A percentile compares a stretch with the other conserved stretches of the same genome.
Conservation (phyloP, 2,797 vertebrate species). For the Chromis chromis region DNA sequence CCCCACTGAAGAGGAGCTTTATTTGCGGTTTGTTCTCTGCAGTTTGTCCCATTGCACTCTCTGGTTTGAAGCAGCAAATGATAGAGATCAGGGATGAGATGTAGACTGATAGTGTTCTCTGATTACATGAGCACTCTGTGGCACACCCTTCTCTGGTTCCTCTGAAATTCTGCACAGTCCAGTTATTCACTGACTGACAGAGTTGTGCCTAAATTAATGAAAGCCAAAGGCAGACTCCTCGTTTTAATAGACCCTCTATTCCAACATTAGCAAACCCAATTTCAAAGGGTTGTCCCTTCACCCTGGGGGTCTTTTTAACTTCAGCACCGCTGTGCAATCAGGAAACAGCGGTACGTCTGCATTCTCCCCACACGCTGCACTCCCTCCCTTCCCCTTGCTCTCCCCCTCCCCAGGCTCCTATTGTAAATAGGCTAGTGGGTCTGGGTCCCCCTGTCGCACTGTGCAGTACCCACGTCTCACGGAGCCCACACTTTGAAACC, state of each 20-base stretch:
- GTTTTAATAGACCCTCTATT: slow-evolving; percentile 62
- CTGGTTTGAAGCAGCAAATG: slow-evolving; percentile 19
- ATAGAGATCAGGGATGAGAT: slow-evolving; percentile 29
- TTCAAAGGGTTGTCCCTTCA: slow-evolving; percentile 49
- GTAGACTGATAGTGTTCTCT: slow-evolving; percentile 30
- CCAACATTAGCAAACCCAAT: slow-evolving; percentile 60
- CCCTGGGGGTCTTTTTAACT: slow-evolving; percentile 50
- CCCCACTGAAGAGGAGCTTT: slow-evolving; percentile 31
- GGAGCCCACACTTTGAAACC: slow-evolving; percentile 51
- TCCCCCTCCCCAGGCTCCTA: slow-evolving; percentile 29
- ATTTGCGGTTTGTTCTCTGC: slow-evolving; percentile 18
- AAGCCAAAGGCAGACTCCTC: slow-evolving; percentile 38
- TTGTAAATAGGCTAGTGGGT: slow-evolving; percentile 70
- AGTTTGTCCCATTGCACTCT: neutral
- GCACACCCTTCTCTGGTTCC: slow-evolving; percentile 27
- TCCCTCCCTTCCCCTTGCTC: slow-evolving; percentile 20
- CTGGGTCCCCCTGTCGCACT: slow-evolving; percentile 44
- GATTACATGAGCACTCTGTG: slow-evolving; percentile 32
- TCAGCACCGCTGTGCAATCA: slow-evolving; percentile 44
- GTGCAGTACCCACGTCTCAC: slow-evolving; percentile 26
- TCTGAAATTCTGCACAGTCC: slow-evolving; percentile 44
- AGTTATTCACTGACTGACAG: slow-evolving; percentile 30
- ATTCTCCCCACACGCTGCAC: slow-evolving; percentile 27
- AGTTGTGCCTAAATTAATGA: slow-evolving; percentile 51
- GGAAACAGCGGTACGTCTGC: slow-evolving; percentile 42